phyloP scores from a whole-genome alignment of 53 echinoderm and acorn worm genomes.

The Echinometra lucunter region DNA sequence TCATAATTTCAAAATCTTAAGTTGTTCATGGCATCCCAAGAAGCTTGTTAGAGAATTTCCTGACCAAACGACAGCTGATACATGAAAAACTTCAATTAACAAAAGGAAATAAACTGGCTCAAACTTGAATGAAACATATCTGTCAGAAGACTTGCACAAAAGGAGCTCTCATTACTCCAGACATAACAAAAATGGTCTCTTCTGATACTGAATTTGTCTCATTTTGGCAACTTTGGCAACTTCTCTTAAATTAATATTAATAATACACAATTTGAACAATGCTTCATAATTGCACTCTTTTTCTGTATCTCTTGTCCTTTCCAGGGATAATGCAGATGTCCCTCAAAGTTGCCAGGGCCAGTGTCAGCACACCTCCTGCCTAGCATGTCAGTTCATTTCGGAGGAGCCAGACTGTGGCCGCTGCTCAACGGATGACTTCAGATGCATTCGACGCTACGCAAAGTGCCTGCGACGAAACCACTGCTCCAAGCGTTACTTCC shows the following conservation, averaged over 20 bases:
- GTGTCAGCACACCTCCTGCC: constrained; percentile 97
- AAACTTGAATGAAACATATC: background rate
- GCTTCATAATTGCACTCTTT: constrained; percentile 7
- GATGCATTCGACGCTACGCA: constrained; percentile 89
- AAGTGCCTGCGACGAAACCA: constrained; percentile 86
- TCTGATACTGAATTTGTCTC: background rate
- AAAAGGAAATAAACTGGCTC: background rate
- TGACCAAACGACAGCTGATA: background rate
- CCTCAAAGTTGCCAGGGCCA: constrained; percentile 88
- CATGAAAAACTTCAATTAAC: background rate
- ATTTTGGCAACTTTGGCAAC: too few relatives aligned
- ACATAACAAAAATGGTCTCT: background rate
- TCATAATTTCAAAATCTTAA: too few relatives aligned
- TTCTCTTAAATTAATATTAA: background rate
- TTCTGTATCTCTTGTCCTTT: too few relatives aligned
- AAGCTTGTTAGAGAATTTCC: background rate
- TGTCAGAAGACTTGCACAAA: background rate
- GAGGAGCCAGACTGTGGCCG: constrained; percentile 88
- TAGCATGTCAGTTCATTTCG: constrained; percentile 89
- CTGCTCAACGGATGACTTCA: constrained; percentile 81
- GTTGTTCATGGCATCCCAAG: background rate
- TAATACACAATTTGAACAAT: background rate
- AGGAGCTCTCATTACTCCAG: background rate
- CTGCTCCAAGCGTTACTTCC: constrained; percentile 85
- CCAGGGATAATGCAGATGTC: constrained; percentile 91